These are phyloP conservation scores for Blera fallax DNA, from an alignment of 2,888 invertebrate genomes.

Conservation along the genomic window DNA sequence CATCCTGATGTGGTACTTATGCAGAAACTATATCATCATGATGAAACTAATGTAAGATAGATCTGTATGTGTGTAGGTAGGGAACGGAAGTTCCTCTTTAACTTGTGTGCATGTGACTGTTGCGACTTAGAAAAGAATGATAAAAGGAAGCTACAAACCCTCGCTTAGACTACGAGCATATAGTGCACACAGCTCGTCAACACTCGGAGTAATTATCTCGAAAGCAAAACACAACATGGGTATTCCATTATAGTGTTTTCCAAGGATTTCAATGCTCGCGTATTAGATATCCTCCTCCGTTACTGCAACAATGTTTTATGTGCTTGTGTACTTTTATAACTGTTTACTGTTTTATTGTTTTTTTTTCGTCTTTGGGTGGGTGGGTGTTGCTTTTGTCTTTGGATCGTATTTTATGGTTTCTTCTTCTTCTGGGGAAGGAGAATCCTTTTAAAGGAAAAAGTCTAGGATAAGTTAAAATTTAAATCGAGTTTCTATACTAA, in stretches of 20 bases:
- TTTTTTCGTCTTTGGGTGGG: conserved; percentile 2
- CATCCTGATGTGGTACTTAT: conserved; percentile 46
- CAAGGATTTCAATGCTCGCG: conserved; percentile 45
- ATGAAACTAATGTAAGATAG: neutral
- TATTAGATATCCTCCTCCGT: conserved; percentile 52
- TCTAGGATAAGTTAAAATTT: neutral
- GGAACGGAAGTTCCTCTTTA: conserved; percentile 36
- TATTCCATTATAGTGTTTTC: conserved; percentile 65
- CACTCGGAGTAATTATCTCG: conserved; percentile 66
- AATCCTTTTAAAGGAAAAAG: neutral
- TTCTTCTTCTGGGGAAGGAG: neutral
- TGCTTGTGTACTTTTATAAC: neutral
- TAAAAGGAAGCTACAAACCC: neutral
- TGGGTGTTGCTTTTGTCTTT: conserved; percentile 41
- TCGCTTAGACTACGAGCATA: neutral
- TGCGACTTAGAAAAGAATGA: conserved; percentile 44
- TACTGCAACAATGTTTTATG: conserved; percentile 45
- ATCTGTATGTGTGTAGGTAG: neutral
- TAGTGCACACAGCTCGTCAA: conserved; percentile 27
- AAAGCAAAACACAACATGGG: conserved; percentile 58
- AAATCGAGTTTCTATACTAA: neutral
- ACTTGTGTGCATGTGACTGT: conserved; percentile 52
- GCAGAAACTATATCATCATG: conserved; percentile 52
- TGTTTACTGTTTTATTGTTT: conserved; percentile 45
- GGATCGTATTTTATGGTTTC: neutral